A percentile compares a stretch with the other conserved stretches of the same genome.
Evolutionary conservation across 2,113 vertebrate genomes (phyloP).

Genomic region (Chitala chitala): DNA sequence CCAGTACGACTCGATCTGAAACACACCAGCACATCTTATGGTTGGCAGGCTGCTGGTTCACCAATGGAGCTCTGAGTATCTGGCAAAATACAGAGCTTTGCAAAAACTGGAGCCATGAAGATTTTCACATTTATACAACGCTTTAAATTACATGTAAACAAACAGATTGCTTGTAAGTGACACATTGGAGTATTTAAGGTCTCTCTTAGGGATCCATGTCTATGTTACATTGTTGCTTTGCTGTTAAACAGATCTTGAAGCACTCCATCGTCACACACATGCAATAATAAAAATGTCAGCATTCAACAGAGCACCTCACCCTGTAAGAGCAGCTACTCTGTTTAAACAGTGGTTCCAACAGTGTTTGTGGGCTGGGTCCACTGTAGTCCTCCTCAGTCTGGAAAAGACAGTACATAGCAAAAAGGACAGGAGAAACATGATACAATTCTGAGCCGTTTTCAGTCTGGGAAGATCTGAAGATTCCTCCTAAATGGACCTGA

Average conservation of each 20-base stretch:
- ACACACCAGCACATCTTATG: constrained; percentile 11
- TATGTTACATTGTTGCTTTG: no score
- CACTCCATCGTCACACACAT: not conserved
- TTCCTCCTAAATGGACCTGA: not conserved
- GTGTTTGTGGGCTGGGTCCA: constrained; percentile 72
- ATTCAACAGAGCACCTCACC: constrained; percentile 55
- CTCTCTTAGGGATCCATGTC: no score
- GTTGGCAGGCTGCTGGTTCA: not conserved
- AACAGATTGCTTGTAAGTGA: not conserved
- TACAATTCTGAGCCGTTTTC: not conserved
- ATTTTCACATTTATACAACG: not conserved
- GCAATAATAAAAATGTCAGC: not conserved
- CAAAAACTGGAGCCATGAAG: not conserved
- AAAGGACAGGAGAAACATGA: not conserved
- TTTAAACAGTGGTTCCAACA: constrained; percentile 90
- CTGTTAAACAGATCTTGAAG: no score
- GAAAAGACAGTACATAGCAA: constrained; percentile 9
- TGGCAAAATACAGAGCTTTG: not conserved
- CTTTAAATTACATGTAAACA: not conserved
- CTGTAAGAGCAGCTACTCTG: constrained; percentile 97
- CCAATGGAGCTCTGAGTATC: not conserved
- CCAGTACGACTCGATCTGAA: constrained; percentile 97
- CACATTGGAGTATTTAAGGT: not conserved
- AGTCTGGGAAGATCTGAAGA: not conserved
- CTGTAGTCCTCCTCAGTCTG: constrained; percentile 83